Conservation (phyloP, 2,797 vertebrate genomes). For the Melanotaenia parkinsoni region DNA sequence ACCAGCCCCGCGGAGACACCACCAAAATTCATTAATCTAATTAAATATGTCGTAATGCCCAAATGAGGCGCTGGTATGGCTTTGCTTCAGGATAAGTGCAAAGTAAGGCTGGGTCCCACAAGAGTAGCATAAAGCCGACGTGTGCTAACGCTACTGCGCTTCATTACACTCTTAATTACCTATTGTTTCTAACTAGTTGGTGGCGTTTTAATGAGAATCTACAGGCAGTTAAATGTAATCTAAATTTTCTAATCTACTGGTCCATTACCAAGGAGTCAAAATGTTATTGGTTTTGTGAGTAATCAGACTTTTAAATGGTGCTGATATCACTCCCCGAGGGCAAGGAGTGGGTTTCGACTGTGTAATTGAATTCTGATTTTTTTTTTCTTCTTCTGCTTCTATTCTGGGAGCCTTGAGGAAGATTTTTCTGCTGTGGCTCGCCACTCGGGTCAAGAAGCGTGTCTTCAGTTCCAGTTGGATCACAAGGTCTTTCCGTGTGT, state of each 20-base stretch:
- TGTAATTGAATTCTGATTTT: conserved; percentile 85
- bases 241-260: conserved; percentile 90
- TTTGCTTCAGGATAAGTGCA: conserved; percentile 99
- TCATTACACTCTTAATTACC: conserved; percentile 99
- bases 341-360: conserved; percentile 78
- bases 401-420: conserved; percentile 63
- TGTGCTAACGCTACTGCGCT: conserved; percentile 92
- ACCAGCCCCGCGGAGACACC: conserved; percentile 91
- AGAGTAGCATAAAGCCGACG: conserved; percentile 93
- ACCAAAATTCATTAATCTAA: conserved; percentile 99
- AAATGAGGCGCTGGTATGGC: conserved; percentile 95
- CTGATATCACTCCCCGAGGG: conserved; percentile 83
- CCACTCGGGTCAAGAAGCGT: conserved; percentile 70
- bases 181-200: conserved; percentile 99
- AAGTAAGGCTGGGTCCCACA: conserved; percentile 97
- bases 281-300: conserved; percentile 89
- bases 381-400: conserved; percentile 50
- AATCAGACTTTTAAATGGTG: conserved; percentile 88
- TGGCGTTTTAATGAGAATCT: conserved; percentile 99
- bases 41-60: conserved; percentile 99
- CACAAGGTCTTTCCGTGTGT: conserved; percentile 66
- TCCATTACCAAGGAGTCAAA: conserved; percentile 87
- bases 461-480: conserved; percentile 74
- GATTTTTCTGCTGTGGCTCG: conserved; percentile 72
- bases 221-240: conserved; percentile 87